Evolutionary conservation across 23 tunicate genomes (phyloP).

Genomic region (Trididemnum miniatum): DNA sequence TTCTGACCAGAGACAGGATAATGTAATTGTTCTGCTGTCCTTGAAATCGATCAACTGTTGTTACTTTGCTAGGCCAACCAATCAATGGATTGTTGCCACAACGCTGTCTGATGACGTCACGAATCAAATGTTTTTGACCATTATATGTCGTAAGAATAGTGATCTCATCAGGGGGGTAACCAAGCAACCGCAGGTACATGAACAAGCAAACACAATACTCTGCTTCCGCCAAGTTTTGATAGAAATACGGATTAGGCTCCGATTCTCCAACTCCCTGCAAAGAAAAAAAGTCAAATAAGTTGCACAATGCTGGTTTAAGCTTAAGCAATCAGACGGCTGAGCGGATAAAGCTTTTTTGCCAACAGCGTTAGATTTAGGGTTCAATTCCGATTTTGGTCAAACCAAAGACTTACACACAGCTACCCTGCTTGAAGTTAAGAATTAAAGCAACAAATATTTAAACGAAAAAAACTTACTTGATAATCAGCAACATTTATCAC

Average conservation of each 20-base stretch:
- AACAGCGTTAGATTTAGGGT: not conserved
- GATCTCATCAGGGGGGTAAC: conserved; percentile 89
- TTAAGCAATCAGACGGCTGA: not conserved
- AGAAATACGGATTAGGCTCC: conserved; percentile 98
- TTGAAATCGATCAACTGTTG: conserved; percentile 98
- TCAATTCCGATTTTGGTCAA: not conserved
- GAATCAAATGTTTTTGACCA: conserved; percentile 97
- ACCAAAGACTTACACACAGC: too few relatives aligned
- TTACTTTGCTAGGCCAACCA: conserved; percentile 95
- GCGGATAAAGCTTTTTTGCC: not conserved
- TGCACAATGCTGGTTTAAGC: not conserved
- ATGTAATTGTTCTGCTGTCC: conserved; percentile 99
- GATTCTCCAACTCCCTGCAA: conserved; percentile 89
- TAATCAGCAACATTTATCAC: conserved; percentile 93
- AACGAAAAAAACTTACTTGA: conserved; percentile 70
- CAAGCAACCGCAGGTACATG: conserved; percentile 97
- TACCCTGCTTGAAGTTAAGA: too few relatives aligned
- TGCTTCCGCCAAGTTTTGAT: conserved; percentile 97
- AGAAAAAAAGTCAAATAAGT: not conserved
- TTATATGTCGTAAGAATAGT: conserved; percentile 98
- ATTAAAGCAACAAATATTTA: too few relatives aligned
- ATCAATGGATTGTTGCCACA: conserved; percentile 91
- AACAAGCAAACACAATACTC: conserved; percentile 94
- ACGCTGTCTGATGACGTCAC: conserved; percentile 88
- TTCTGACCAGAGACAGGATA: conserved; percentile 93